A percentile compares a stretch with the other conserved stretches of the same genome.
Evolutionary conservation across 2,797 vertebrate genomes (phyloP).

Genomic region (Pantherophis alleghaniensis): DNA sequence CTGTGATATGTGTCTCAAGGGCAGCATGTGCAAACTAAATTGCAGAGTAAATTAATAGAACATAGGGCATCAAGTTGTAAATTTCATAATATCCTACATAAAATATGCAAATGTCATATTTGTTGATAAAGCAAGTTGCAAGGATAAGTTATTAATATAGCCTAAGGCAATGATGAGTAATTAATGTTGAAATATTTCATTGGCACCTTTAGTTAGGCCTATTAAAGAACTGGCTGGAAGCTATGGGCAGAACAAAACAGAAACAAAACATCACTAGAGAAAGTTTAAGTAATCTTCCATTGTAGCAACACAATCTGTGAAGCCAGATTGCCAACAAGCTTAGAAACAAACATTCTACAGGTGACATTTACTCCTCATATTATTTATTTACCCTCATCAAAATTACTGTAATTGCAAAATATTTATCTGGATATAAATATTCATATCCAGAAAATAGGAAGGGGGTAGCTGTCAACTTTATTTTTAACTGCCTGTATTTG

Average conservation of each 20-base stretch:
- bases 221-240: slow-evolving; percentile 13
- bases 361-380: slow-evolving; percentile 46
- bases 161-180: slow-evolving; percentile 29
- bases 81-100: neutral
- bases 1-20: neutral
- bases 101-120: neutral
- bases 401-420: slow-evolving; percentile 53
- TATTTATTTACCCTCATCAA: slow-evolving; percentile 49
- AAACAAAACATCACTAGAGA: slow-evolving; percentile 1
- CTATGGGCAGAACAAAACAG: slow-evolving; percentile 7
- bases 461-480: slow-evolving; percentile 22
- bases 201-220: neutral
- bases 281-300: slow-evolving; percentile 16
- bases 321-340: slow-evolving; percentile 56
- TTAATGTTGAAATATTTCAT: slow-evolving; percentile 11
- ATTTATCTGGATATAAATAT: slow-evolving; percentile 58
- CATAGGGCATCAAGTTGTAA: neutral
- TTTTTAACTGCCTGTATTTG: slow-evolving; percentile 26
- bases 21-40: neutral
- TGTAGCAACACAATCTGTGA: slow-evolving; percentile 35
- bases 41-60: neutral
- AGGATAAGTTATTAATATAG: slow-evolving; percentile 21
- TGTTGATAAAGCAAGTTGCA: neutral
- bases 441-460: slow-evolving; percentile 30
- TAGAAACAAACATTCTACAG: slow-evolving; percentile 34